Percentiles rank a stretch among this genome's conserved stretches.
phyloP scores from a whole-genome alignment of 2,888 invertebrate genomes.

The Chloroclysta siterata region DNA sequence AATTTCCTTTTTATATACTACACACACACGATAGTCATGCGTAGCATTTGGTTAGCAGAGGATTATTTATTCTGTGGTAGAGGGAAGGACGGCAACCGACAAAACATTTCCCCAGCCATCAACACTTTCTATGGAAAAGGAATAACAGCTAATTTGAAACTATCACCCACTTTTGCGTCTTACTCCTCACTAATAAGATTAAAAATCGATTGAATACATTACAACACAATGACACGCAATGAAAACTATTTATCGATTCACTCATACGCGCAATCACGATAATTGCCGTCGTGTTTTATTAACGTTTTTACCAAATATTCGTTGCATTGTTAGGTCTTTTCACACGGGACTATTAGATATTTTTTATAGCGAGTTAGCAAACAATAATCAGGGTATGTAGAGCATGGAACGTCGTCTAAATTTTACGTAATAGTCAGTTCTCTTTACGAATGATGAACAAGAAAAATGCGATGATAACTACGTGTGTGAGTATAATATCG shows the following conservation, averaged over 20 bases:
- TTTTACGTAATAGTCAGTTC: conserved; percentile 56
- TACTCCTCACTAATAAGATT: conserved; percentile 14
- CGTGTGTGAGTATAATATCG: conserved; percentile 40
- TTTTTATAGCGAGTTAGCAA: conserved; percentile 52
- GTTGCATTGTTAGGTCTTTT: conserved; percentile 36
- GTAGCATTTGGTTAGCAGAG: neutral
- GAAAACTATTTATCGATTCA: conserved; percentile 34
- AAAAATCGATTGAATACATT: conserved; percentile 11
- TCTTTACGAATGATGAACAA: conserved; percentile 50
- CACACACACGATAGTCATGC: neutral
- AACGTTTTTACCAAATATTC: conserved; percentile 26
- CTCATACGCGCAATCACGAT: conserved; percentile 36
- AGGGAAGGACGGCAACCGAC: neutral
- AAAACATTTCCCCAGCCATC: conserved; percentile 9
- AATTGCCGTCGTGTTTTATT: conserved; percentile 18
- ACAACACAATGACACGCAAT: conserved; percentile 29
- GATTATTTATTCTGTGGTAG: no score
- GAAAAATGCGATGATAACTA: conserved; percentile 42
- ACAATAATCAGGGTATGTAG: conserved; percentile 60
- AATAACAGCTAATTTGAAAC: conserved; percentile 13
- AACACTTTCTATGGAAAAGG: conserved; percentile 26
- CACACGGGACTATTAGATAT: conserved; percentile 49
- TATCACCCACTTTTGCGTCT: conserved; percentile 9
- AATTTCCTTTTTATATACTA: no score
- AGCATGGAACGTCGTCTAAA: conserved; percentile 55